phyloP scores from a whole-genome alignment of 2,113 vertebrate species.

The Phylloscopus trochilus region DNA sequence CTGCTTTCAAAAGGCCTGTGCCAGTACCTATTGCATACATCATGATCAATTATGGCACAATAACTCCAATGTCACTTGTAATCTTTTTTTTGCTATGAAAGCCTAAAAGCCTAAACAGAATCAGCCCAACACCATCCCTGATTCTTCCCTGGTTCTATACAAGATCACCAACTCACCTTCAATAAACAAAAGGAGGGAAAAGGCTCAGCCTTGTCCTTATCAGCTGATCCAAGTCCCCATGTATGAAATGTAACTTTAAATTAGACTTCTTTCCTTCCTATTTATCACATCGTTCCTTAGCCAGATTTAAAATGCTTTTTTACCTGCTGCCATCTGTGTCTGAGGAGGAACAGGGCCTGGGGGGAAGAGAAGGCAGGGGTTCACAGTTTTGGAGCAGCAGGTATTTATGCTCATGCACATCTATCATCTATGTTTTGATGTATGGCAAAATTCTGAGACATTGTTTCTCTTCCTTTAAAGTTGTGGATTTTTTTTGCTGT shows the following conservation, averaged over 20 bases:
- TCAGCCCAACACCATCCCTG: not conserved
- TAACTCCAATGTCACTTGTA: not conserved
- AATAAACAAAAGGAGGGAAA: not conserved
- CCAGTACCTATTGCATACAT: not conserved
- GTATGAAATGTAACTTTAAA: not conserved
- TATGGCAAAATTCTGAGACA: not conserved
- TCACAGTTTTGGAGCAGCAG: not conserved
- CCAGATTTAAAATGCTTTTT: not conserved
- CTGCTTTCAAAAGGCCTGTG: not conserved
- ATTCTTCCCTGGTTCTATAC: not conserved
- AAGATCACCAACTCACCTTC: not conserved
- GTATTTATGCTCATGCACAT: not conserved
- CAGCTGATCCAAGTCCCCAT: not conserved
- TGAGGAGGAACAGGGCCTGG: not conserved
- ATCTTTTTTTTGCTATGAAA: not conserved
- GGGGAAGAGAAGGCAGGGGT: rapidly evolving
- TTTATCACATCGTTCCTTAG: not conserved
- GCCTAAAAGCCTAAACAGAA: not conserved
- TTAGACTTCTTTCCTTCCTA: not conserved
- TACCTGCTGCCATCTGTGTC: not conserved
- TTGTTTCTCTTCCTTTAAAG: not conserved
- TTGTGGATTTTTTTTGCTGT: not conserved
- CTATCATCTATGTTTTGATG: not conserved
- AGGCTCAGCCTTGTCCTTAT: not conserved
- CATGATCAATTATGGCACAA: not conserved